phyloP scores from a whole-genome alignment of 2,888 invertebrate species.

The Patella pellucida region DNA sequence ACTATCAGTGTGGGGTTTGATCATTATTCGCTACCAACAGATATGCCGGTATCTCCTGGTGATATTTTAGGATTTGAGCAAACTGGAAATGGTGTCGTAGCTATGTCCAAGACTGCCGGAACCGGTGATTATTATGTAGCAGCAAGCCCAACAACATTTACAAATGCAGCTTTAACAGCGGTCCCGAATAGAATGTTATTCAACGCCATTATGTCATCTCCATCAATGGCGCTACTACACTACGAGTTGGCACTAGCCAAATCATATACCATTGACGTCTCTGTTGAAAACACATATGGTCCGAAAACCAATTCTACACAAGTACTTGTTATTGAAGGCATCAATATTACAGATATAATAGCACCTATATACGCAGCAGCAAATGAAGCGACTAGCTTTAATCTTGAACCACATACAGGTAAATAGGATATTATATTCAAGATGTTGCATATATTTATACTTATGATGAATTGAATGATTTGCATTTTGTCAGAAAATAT shows the following conservation, averaged over 20 bases:
- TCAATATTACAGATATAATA: conserved; percentile 50
- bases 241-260: background rate
- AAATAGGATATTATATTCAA: conserved; percentile 10
- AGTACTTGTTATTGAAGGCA: conserved; percentile 51
- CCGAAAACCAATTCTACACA: conserved; percentile 16
- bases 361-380: conserved; percentile 40
- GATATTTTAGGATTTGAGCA: conserved; percentile 49
- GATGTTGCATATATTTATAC: too few relatives aligned
- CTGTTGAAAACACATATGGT: conserved; percentile 20
- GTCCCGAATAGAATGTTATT: background rate
- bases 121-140: background rate
- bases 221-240: background rate
- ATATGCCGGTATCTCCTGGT: conserved; percentile 39
- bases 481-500: too few relatives aligned
- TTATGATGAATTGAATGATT: too few relatives aligned
- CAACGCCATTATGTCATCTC: background rate
- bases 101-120: conserved; percentile 11
- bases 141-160: background rate
- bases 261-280: background rate
- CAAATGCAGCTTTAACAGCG: background rate
- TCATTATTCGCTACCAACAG: background rate
- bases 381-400: conserved; percentile 28
- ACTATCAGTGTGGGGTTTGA: background rate
- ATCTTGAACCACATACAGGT: conserved; percentile 59
- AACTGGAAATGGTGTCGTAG: conserved; percentile 25